Conservation (phyloP, 2,797 vertebrate genomes). For the Schizopygopsis pylzovi region DNA sequence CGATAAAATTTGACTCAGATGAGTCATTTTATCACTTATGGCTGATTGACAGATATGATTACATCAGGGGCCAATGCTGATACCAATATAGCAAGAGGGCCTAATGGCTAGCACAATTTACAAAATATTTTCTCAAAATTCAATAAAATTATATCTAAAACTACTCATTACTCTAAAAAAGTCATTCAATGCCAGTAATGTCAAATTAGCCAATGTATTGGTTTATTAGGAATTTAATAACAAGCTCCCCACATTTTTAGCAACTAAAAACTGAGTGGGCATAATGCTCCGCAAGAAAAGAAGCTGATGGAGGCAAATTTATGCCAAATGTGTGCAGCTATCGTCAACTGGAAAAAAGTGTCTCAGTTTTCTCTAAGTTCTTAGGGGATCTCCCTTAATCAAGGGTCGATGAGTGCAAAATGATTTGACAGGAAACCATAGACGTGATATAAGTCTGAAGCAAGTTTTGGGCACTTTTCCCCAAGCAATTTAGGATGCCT, state of each 20-base stretch:
- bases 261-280: not conserved
- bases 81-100: not conserved
- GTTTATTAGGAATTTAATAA: too few relatives aligned
- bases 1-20: too few relatives aligned
- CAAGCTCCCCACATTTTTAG: too few relatives aligned
- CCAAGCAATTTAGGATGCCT: too few relatives aligned
- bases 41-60: not conserved
- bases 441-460: not conserved
- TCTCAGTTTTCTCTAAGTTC: not conserved
- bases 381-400: slow-evolving; percentile 24
- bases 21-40: not conserved
- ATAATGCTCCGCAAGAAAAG: not conserved
- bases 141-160: not conserved
- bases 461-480: too few relatives aligned
- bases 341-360: not conserved
- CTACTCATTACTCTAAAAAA: not conserved
- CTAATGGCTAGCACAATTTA: too few relatives aligned
- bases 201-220: not conserved
- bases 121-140: too few relatives aligned
- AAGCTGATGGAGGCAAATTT: not conserved
- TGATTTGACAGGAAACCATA: slow-evolving; percentile 10
- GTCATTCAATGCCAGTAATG: not conserved
- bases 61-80: not conserved
- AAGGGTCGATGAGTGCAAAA: not conserved
- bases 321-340: not conserved